Base-by-base conservation (phyloP, 2,888 invertebrate genomes). In the Phymatocera aterrima region DNA sequence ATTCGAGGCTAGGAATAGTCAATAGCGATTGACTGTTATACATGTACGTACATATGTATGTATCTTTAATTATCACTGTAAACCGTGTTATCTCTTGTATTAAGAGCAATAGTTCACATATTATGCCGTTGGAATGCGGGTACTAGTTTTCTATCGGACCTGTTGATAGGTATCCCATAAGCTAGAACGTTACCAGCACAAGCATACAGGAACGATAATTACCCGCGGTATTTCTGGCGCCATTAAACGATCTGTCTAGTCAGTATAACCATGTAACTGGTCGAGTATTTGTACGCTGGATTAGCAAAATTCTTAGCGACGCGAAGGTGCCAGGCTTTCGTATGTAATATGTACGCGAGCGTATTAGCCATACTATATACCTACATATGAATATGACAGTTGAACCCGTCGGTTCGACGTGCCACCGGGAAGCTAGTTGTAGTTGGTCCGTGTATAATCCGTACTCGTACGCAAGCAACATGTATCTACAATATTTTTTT, bases 181-280 rank as follows among this genome's bases (percentile, higher is more conserved):
- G 72, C 31, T 51, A 72, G 51, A 51, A 18, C 48, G 48, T 72
- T 51, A 18, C 72, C 18, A 12, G 18, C 28, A 31, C 51, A n/a
- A 51, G 28, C n/a, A 28, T 51, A 51, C 31, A 72, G 31, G 8
- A 54, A 57, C 54, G 65, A 78, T 78, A 78, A 78, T 68, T 65
- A 65, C 34, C 24, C 77, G 21, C 83, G 82, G 79, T 81, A 80
- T 84, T 82, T 81, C 85, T 85, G 84, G 85, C 87, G 86, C 85
- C 84, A 84, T 83, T 82, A 85, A 86, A 85, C 83, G 82, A 82
- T 84, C 80, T 78, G 75, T 79, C 79, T 78, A 79, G 37, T 81
- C 84, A 81, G 83, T 82, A 79, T 80, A 79, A 78, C 80, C 72
- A 79, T 81, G 81, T 82, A 54, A 79, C 60, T 77, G 80, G 60